Evolutionary conservation across 2,113 vertebrate species (phyloP), one percentile per base, ranked within the genome.

Genomic region (Talpa occidentalis): DNA sequence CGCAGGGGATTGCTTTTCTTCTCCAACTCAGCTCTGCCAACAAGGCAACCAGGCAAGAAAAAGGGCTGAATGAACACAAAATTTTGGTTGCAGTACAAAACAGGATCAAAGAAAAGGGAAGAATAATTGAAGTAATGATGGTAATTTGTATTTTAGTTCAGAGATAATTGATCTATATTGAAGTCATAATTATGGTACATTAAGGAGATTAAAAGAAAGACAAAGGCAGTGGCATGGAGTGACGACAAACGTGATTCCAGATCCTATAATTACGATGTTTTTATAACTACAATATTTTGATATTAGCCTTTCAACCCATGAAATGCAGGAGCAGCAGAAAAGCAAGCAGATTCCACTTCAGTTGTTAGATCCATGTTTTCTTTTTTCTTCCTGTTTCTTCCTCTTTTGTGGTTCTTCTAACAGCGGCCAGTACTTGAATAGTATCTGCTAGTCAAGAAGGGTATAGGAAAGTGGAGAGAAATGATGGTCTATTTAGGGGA

Each of bases 91-190:
- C 40, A 32, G 42, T 76, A 89, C 77, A 86, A 95, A 97, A 97
- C 76, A 86, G 22, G 86, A 97, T 95, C 88, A 97, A 98, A 97
- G 97, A 94, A 97, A 98, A 96, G 64, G 54, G 95, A 98, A 98
- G 96, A 97, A 97, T 97, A 97, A 97, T 97, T 85, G 96, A 97
- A 96, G 95, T 98, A 98, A 98, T 97, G 96, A 98, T 69, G 94
- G 96, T 89, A 98, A 98, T 98, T 98, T 98, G 96, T 98, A 98
- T 98, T 97, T 40, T 67, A 97, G 93, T 97, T 98, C 96, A 98
- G 96, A 97, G 94, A 97, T 98, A 98, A 98, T 93, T 98, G 98
- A 98, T 97, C 97, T 91, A 95, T 47, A 60, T 60, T 95, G 97
- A 97, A 98, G 93, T 97, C 1, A 10, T 98, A 98, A 98, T 98